These are phyloP conservation scores for Hypothenemus hampei DNA, from an alignment of 1,140 invertebrate genomes.

Conservation along the genomic window DNA sequence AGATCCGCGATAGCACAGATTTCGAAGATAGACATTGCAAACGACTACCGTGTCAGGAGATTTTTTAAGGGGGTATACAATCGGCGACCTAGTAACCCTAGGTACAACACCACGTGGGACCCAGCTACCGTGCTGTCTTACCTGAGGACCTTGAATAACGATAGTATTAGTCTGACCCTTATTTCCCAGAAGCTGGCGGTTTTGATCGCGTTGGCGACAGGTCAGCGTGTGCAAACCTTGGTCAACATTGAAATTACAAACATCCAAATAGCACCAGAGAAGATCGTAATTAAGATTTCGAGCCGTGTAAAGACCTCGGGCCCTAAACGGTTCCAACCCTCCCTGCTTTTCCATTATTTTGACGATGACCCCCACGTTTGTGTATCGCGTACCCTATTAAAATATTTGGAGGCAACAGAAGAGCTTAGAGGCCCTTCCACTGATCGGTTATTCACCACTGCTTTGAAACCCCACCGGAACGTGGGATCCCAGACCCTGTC, in stretches of 20 bases:
- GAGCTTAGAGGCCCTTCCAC: too few relatives aligned
- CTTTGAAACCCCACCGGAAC: too few relatives aligned
- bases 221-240: conserved; percentile 13
- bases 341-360: conserved; percentile 14
- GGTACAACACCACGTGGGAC: conserved; percentile 14
- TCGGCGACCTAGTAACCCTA: background rate
- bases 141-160: background rate
- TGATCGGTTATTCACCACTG: too few relatives aligned
- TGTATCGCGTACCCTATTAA: too few relatives aligned
- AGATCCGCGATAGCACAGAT: conserved; percentile 8
- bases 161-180: conserved; percentile 1
- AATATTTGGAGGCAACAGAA: too few relatives aligned
- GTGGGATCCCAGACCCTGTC: too few relatives aligned
- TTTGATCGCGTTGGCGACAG: conserved; percentile 7
- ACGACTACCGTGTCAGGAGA: conserved; percentile 2
- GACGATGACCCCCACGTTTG: too few relatives aligned
- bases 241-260: conserved; percentile 4
- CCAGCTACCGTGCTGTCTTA: background rate
- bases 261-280: background rate
- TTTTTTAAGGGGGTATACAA: conserved; percentile 6
- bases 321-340: conserved; percentile 3
- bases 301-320: conserved; percentile 13
- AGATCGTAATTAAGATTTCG: conserved; percentile 10
- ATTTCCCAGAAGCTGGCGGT: conserved; percentile 2
- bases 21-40: background rate